Evolutionary conservation across 2,113 vertebrate species (phyloP).

Genomic region (Takifugu flavidus): DNA sequence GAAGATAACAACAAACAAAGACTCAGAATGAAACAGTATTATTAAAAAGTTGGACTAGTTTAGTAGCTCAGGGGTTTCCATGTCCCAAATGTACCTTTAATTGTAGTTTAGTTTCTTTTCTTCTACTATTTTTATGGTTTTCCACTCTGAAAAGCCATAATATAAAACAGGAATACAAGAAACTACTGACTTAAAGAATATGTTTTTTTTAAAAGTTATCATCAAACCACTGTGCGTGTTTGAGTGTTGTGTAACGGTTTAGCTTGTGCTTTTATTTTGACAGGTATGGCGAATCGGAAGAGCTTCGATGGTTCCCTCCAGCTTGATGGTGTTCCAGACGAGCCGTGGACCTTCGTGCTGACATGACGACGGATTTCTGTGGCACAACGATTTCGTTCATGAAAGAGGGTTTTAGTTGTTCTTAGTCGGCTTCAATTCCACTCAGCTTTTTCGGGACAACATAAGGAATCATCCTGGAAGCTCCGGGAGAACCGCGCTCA

Average conservation of each 20-base stretch:
- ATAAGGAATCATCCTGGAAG: slow-evolving; percentile 68
- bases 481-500: slow-evolving; percentile 67
- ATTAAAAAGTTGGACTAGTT: too few relatives aligned
- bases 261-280: slow-evolving; percentile 10
- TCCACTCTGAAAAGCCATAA: too few relatives aligned
- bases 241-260: background rate
- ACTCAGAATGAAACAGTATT: too few relatives aligned
- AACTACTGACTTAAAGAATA: too few relatives aligned
- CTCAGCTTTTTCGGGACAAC: slow-evolving; percentile 39
- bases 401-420: background rate
- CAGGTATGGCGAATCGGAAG: slow-evolving; percentile 21
- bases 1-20: too few relatives aligned
- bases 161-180: too few relatives aligned
- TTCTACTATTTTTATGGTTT: too few relatives aligned
- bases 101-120: too few relatives aligned
- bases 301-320: fast-evolving
- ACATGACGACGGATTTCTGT: background rate
- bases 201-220: too few relatives aligned
- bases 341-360: slow-evolving; percentile 2
- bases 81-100: too few relatives aligned
- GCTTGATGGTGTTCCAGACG: background rate
- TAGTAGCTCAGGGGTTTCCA: too few relatives aligned
- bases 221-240: background rate
- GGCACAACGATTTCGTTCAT: background rate
- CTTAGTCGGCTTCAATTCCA: background rate